Conservation (phyloP, 2,797 vertebrate species). For the Xiphorhynchus erythropygius region DNA sequence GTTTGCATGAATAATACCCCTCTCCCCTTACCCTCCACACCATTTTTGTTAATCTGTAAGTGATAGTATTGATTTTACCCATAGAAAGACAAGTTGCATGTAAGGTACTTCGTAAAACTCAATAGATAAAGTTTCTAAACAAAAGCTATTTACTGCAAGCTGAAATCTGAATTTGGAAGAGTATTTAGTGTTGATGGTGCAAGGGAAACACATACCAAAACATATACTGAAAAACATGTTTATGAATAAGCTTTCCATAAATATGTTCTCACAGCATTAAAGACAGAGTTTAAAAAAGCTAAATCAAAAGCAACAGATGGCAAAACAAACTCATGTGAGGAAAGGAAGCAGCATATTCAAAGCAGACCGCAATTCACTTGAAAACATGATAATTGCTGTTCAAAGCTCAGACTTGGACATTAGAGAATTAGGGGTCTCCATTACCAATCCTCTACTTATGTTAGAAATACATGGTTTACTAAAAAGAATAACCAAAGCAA, state of each 20-base stretch:
- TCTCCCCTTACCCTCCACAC: background rate
- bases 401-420: background rate
- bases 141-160: background rate
- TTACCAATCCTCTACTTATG: background rate
- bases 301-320: conserved; percentile 48
- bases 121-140: background rate
- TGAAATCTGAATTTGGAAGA: background rate
- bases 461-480: background rate
- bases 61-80: background rate
- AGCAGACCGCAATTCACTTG: background rate
- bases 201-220: conserved; percentile 1
- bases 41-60: background rate
- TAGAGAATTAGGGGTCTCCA: background rate
- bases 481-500: background rate
- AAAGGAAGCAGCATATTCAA: background rate
- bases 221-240: background rate
- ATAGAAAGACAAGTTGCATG: background rate
- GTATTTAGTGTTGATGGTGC: background rate
- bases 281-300: background rate
- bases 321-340: conserved; percentile 5
- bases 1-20: background rate
- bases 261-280: background rate
- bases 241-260: conserved; percentile 19
- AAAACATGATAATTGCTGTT: background rate
- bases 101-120: background rate